Conservation (phyloP, 2,113 vertebrate genomes). For the Dolichallabes microphthalmus region DNA sequence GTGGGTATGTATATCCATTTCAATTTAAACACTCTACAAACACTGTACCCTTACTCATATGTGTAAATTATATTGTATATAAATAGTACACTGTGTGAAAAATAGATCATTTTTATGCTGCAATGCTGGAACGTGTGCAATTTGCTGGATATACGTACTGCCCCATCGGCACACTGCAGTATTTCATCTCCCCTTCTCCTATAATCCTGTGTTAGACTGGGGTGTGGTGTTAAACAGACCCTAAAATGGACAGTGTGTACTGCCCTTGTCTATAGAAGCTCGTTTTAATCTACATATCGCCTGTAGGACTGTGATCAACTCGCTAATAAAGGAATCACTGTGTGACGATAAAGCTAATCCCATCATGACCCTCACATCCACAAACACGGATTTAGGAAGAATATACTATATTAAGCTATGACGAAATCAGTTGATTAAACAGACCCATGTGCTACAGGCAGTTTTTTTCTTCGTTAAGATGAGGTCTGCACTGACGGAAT, state of each 20-base stretch:
- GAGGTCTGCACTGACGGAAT: neutral
- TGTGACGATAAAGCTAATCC: neutral
- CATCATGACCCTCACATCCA: neutral
- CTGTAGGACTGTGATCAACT: neutral
- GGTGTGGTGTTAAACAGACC: neutral
- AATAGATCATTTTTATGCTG: conserved; percentile 5
- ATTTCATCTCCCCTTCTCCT: neutral
- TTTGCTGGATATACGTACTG: neutral
- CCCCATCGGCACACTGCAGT: conserved; percentile 10
- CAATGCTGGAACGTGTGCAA: neutral
- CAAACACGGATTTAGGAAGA: neutral
- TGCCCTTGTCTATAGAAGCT: neutral
- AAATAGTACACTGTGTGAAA: neutral
- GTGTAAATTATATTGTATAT: conserved; percentile 1
- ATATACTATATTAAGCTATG: neutral
- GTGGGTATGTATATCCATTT: neutral
- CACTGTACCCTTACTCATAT: neutral
- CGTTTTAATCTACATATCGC: neutral
- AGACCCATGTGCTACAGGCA: neutral
- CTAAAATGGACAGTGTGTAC: neutral
- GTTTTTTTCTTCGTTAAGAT: neutral
- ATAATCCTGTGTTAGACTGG: neutral
- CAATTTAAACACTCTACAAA: neutral
- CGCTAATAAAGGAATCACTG: neutral
- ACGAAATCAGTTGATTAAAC: neutral